Base-by-base conservation (phyloP, 2,113 vertebrate genomes). In the Dasyprocta punctata region DNA sequence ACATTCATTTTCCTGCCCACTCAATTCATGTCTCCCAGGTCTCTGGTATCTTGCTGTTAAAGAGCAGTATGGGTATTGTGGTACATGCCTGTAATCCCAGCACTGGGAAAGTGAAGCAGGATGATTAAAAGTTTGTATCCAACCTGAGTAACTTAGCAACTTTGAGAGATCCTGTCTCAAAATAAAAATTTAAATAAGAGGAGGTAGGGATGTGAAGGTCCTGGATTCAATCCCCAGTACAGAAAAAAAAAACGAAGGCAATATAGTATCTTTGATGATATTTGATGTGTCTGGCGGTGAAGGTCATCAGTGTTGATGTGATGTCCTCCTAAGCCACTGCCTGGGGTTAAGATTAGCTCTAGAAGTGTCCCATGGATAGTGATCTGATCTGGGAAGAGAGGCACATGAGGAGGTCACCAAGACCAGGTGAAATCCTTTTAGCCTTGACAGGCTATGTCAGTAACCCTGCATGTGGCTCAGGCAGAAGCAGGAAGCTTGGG, bases 1-100 rank as follows among this genome's bases (percentile, higher is more conserved):
- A 16, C 6, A 4, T 75, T 87, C 0, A 0, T 52, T 26, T 41
- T 13, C 71, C 3, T 28, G 2, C 7, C 11, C 1, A 19, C 3
- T 61, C 16, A 73, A 1, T 63, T 14, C 49, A 24, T 38, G 4
- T 2, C 28, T 49, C 11, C 17, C 77, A 30, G 26, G 12, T 49
- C 61, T 41, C 67, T n/a, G 28, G 17, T 41, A 10, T 36, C 33
- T 17, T 87, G 17, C 20, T 60, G 20, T 60, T 58, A 30, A 73
- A 94, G 41, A 73, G 26, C 14, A 75, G 36, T 9, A 17, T 33
- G 26, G 28, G 3, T 24, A 8, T 52, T 26, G 47, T 77, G 41
- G 73, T 33, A 3, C 47, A 8, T 20, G 47, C 75, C 75, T 52
- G 28, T 78, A 78, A 41, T 78, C 47, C 75, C 28, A 78, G 47